phyloP scores from a whole-genome alignment of 2,113 vertebrate species.

The Danio rerio region DNA sequence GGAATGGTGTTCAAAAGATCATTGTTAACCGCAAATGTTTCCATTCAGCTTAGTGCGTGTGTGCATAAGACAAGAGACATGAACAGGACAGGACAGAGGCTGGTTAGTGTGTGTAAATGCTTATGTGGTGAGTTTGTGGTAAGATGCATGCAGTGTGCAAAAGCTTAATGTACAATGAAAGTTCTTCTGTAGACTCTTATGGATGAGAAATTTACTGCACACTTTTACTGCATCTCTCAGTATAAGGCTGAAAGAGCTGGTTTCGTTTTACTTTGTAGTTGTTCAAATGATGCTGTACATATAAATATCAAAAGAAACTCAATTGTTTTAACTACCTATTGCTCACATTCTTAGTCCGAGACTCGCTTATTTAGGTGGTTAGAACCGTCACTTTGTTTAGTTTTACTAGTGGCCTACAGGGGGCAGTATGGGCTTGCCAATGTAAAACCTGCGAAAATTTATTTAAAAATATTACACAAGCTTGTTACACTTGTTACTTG shows the following conservation, averaged over 20 bases:
- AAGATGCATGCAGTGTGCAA: background rate
- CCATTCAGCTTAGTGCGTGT: slow-evolving; percentile 5
- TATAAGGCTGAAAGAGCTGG: background rate
- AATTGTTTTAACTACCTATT: too few species aligned
- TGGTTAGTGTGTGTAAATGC: background rate
- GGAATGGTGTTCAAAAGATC: background rate
- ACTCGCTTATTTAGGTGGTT: background rate
- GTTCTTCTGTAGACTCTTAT: background rate
- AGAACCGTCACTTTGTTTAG: background rate
- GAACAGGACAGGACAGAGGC: background rate
- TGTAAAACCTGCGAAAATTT: background rate
- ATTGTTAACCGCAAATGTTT: slow-evolving; percentile 10
- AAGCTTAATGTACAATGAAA: too few species aligned
- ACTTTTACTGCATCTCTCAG: background rate
- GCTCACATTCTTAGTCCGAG: too few species aligned
- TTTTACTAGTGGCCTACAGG: background rate
- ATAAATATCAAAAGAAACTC: too few species aligned
- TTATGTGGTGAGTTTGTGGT: background rate
- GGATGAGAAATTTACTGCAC: background rate
- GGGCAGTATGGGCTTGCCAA: slow-evolving; percentile 21
- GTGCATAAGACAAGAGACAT: background rate
- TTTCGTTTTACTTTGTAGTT: background rate
- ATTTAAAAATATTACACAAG: background rate
- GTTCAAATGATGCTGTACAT: background rate
- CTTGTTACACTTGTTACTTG: background rate